These are phyloP conservation scores for Rhinatrema bivittatum DNA, from an alignment of 2,797 vertebrate genomes.

Conservation along the genomic window DNA sequence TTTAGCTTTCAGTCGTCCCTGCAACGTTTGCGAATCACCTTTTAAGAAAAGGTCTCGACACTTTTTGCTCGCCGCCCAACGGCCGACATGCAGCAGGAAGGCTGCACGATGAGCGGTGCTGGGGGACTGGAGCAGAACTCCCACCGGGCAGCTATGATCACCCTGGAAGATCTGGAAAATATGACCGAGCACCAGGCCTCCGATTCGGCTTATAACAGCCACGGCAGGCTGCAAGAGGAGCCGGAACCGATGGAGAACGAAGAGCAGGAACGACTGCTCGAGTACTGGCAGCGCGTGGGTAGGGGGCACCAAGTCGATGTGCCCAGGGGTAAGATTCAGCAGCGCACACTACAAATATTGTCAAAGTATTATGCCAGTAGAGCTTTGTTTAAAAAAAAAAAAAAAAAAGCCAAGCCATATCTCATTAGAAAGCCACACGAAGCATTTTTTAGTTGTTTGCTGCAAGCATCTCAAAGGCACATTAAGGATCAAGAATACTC, in stretches of 20 bases:
- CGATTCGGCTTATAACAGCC: constrained; percentile 54
- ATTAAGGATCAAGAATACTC: too few species aligned
- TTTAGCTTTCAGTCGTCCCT: too few species aligned
- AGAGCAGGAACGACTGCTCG: constrained; percentile 60
- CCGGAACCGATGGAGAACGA: constrained; percentile 50
- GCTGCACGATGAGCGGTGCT: neutral
- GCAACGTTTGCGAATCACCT: too few species aligned
- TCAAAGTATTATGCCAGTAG: too few species aligned
- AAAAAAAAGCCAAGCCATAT: too few species aligned
- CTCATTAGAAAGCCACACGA: too few species aligned
- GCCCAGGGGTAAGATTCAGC: constrained; percentile 56
- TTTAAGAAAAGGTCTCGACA: too few species aligned
- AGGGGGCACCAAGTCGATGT: constrained; percentile 81
- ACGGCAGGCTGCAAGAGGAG: constrained; percentile 53
- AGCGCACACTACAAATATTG: too few species aligned
- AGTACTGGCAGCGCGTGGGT: constrained; percentile 78
- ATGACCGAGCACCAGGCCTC: constrained; percentile 61
- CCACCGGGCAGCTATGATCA: constrained; percentile 56
- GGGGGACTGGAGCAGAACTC: constrained; percentile 10
- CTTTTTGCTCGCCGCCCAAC: too few species aligned
- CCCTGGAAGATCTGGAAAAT: constrained; percentile 75
- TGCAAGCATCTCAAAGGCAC: too few species aligned
- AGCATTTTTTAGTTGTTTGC: too few species aligned
- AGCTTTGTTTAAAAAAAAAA: too few species aligned
- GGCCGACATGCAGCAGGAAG: constrained; percentile 6